Evolutionary conservation across 2,113 vertebrate genomes (phyloP).

Genomic region (Brachypteracias leptosomus): DNA sequence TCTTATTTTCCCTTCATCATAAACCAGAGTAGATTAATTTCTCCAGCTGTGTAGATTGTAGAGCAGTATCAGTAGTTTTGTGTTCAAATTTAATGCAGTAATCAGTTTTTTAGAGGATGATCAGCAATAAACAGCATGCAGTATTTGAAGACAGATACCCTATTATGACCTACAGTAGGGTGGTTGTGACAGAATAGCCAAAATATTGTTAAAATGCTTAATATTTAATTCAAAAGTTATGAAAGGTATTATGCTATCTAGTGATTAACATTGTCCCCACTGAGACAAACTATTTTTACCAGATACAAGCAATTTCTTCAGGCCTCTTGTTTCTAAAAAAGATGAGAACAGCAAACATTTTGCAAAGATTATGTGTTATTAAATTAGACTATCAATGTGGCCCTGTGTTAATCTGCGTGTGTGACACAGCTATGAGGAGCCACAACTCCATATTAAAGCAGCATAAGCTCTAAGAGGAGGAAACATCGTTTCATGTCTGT

Average conservation of each 20-base stretch:
- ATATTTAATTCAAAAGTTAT: slow-evolving; percentile 57
- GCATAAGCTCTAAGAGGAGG: not conserved
- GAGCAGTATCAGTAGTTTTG: slow-evolving; percentile 26
- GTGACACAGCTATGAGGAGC: not conserved
- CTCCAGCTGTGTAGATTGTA: slow-evolving; percentile 53
- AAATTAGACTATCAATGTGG: not conserved
- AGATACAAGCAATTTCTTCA: slow-evolving; percentile 17
- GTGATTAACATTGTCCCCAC: slow-evolving; percentile 7
- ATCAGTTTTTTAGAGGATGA: slow-evolving; percentile 60
- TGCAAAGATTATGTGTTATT: not conserved
- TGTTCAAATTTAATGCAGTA: slow-evolving; percentile 50
- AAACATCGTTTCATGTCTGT: not conserved
- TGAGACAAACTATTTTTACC: slow-evolving; percentile 23
- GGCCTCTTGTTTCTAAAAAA: not conserved
- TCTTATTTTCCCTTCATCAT: slow-evolving; percentile 21
- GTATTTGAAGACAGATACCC: slow-evolving; percentile 12
- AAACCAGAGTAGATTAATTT: slow-evolving; percentile 53
- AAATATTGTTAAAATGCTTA: slow-evolving; percentile 28
- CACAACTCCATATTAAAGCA: not conserved
- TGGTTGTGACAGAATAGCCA: slow-evolving; percentile 8
- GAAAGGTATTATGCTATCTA: slow-evolving; percentile 33
- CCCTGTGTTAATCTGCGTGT: not conserved
- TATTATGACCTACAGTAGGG: slow-evolving; percentile 19
- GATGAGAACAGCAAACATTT: slow-evolving; percentile 12
- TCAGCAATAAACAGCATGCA: slow-evolving; percentile 56